Evolutionary conservation across 2,113 vertebrate genomes (phyloP).

Genomic region (Arothron firmamentum): DNA sequence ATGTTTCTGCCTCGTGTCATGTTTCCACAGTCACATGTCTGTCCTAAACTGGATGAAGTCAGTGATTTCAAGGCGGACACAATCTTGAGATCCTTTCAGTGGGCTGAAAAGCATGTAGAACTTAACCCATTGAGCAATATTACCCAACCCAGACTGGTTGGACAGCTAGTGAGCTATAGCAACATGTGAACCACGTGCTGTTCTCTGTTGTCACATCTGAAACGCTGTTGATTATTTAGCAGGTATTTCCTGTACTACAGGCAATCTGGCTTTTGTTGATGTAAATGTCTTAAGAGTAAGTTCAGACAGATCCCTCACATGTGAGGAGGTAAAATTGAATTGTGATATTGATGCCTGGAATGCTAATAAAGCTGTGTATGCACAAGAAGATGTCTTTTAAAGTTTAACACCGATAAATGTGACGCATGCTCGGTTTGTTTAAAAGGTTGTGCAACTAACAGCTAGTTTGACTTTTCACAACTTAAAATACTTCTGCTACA

Average conservation of each 20-base stretch:
- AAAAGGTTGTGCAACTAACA: background rate
- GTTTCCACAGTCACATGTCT: slow-evolving; percentile 47
- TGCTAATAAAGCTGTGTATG: background rate
- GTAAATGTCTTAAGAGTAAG: background rate
- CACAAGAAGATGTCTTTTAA: background rate
- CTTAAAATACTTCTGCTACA: slow-evolving; percentile 23
- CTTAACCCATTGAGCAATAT: slow-evolving; percentile 23
- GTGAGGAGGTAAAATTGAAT: slow-evolving; percentile 18
- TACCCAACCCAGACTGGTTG: slow-evolving; percentile 66
- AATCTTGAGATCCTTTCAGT: slow-evolving; percentile 13
- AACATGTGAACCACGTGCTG: slow-evolving; percentile 28
- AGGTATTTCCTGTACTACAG: background rate
- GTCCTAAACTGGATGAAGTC: background rate
- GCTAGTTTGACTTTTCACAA: slow-evolving; percentile 15
- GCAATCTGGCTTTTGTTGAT: background rate
- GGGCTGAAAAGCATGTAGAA: slow-evolving; percentile 29
- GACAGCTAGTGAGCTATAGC: slow-evolving; percentile 35
- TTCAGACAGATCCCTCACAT: background rate
- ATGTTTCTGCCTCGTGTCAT: background rate
- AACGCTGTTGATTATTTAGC: slow-evolving; percentile 2
- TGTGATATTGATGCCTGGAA: background rate
- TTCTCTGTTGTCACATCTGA: too few relatives aligned
- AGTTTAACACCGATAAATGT: background rate
- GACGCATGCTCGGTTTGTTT: slow-evolving; percentile 2
- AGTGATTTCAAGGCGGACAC: background rate